Evolutionary conservation across 2,113 vertebrate genomes (phyloP).

Genomic region (Glaucomys volans): DNA sequence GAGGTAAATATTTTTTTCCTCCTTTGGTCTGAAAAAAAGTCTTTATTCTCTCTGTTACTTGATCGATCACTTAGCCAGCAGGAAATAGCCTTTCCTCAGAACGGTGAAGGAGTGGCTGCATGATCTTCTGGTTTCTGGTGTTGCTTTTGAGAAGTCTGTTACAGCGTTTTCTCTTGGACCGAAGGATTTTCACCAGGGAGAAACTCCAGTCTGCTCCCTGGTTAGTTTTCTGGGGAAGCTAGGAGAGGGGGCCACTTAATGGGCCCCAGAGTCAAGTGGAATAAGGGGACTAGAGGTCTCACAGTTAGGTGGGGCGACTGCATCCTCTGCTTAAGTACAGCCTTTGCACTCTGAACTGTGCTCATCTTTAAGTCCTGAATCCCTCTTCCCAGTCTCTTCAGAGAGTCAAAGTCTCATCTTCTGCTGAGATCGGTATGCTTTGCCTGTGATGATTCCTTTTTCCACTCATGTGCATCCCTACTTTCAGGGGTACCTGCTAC

Average conservation of each 20-base stretch:
- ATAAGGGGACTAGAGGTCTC: background rate
- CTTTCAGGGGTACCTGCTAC: background rate
- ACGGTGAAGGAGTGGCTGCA: background rate
- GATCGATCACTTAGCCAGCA: background rate
- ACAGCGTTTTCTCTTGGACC: background rate
- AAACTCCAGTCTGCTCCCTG: background rate
- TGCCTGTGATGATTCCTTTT: background rate
- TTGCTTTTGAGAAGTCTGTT: background rate
- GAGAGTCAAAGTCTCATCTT: background rate
- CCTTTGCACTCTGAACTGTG: background rate
- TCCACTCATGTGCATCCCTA: background rate
- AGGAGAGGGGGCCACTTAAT: background rate
- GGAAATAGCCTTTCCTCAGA: background rate
- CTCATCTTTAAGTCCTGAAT: background rate
- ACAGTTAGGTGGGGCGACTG: background rate
- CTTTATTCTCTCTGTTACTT: background rate
- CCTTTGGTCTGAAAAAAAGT: background rate
- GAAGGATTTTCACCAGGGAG: background rate
- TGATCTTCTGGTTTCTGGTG: background rate
- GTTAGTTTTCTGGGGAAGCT: background rate
- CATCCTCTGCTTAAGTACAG: background rate
- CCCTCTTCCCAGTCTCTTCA: background rate
- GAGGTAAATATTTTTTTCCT: background rate
- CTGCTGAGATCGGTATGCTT: background rate
- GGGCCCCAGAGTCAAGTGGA: background rate